phyloP scores from a whole-genome alignment of 2,888 invertebrate genomes.

The Trissolcus brochymenae region DNA sequence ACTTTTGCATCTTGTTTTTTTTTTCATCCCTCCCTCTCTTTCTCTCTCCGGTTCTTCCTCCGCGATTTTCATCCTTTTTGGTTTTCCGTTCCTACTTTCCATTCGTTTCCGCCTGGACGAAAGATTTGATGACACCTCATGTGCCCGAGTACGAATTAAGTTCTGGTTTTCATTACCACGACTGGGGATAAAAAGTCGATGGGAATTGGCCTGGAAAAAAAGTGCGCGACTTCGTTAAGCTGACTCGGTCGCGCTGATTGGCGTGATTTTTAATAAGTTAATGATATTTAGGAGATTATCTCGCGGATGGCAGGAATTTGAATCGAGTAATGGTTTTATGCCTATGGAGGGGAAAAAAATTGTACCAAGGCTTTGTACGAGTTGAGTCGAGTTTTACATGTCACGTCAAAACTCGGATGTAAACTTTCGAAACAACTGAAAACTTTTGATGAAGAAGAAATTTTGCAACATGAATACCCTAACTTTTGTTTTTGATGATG shows the following conservation, averaged over 20 bases:
- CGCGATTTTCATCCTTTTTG: neutral
- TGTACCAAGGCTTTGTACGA: too few species aligned
- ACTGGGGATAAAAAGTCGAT: slow-evolving; percentile 2
- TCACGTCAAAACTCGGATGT: too few species aligned
- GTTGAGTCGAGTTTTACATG: too few species aligned
- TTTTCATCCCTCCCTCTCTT: neutral
- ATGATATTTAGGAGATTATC: slow-evolving; percentile 19
- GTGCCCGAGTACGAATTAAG: neutral
- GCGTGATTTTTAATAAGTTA: slow-evolving; percentile 32
- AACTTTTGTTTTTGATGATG: too few species aligned
- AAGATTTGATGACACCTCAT: slow-evolving; percentile 3
- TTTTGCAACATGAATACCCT: too few species aligned
- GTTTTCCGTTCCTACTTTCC: neutral
- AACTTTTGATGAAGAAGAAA: too few species aligned
- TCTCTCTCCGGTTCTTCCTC: too few species aligned
- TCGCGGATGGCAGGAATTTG: slow-evolving; percentile 1
- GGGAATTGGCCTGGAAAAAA: neutral
- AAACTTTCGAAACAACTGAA: too few species aligned
- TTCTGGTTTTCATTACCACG: neutral
- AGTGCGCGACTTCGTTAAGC: slow-evolving; percentile 8
- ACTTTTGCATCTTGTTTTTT: slow-evolving; percentile 4
- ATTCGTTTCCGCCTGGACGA: neutral
- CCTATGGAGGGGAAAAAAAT: too few species aligned
- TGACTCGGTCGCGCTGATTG: slow-evolving; percentile 8
- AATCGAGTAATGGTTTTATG: too few species aligned